phyloP scores from a whole-genome alignment of 2,888 invertebrate genomes.

The Callimorpha dominula region DNA sequence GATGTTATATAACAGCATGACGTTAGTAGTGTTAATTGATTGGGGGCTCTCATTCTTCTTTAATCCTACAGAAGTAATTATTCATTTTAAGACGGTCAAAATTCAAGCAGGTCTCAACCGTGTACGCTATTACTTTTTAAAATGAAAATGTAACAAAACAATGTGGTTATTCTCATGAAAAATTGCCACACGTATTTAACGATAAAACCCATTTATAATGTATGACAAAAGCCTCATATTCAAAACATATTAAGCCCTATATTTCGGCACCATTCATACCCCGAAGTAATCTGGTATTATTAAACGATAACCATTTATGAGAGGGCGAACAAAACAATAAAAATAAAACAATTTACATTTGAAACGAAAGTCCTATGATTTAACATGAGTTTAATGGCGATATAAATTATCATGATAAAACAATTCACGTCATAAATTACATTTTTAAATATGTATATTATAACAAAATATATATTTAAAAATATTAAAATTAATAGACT shows the following conservation, averaged over 20 bases:
- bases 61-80: too few species aligned
- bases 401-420: constrained; percentile 75
- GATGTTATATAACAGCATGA: too few species aligned
- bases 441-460: too few species aligned
- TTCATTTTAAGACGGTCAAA: background rate
- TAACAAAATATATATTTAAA: too few species aligned
- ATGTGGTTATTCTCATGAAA: background rate
- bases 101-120: background rate
- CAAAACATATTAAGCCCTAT: constrained; percentile 12
- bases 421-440: too few species aligned
- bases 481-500: too few species aligned
- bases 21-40: too few species aligned
- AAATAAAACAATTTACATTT: constrained; percentile 25
- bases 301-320: constrained; percentile 22
- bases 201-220: constrained; percentile 2
- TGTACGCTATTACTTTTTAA: background rate
- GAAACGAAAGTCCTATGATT: constrained; percentile 66
- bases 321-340: constrained; percentile 19
- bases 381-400: constrained; percentile 71
- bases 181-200: background rate
- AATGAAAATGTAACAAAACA: background rate
- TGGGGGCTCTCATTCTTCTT: too few species aligned
- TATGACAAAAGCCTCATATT: constrained; percentile 11
- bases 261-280: constrained; percentile 20
- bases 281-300: constrained; percentile 26